A percentile compares a stretch with the other conserved stretches of the same genome.
Conservation (phyloP, 2,113 vertebrate species). For the Sterrhoptilus dennistouni region DNA sequence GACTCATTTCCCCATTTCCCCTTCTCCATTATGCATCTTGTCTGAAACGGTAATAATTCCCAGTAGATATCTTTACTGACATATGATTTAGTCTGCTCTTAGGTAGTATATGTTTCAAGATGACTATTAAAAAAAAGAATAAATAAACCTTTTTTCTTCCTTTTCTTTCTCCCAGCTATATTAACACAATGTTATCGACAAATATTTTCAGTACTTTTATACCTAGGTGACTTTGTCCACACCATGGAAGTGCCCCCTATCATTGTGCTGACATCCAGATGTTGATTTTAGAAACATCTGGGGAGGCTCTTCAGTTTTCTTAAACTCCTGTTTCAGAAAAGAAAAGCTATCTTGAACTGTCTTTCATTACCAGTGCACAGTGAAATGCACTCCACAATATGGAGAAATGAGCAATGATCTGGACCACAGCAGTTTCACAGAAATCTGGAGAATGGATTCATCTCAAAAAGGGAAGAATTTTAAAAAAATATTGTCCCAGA, state of each 20-base stretch:
- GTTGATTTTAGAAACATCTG: neutral
- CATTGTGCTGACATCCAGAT: neutral
- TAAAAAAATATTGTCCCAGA: neutral
- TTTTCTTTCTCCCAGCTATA: accelerated
- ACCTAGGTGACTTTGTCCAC: neutral
- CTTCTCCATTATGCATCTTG: neutral
- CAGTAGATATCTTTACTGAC: neutral
- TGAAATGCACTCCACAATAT: neutral
- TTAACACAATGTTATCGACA: neutral
- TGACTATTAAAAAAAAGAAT: neutral
- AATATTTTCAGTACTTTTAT: neutral
- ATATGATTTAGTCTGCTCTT: neutral
- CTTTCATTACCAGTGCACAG: neutral
- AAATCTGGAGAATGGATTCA: neutral
- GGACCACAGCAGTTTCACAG: neutral
- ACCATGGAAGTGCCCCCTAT: neutral
- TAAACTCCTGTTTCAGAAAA: neutral
- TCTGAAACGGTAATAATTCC: neutral
- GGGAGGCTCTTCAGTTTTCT: neutral
- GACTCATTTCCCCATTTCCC: neutral
- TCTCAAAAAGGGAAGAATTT: neutral
- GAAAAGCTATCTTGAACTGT: neutral
- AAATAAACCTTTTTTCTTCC: neutral
- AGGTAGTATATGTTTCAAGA: neutral
- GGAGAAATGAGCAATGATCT: neutral